Evolutionary conservation across 1,140 invertebrate species (phyloP).

Genomic region (Rhopalosiphum padi): DNA sequence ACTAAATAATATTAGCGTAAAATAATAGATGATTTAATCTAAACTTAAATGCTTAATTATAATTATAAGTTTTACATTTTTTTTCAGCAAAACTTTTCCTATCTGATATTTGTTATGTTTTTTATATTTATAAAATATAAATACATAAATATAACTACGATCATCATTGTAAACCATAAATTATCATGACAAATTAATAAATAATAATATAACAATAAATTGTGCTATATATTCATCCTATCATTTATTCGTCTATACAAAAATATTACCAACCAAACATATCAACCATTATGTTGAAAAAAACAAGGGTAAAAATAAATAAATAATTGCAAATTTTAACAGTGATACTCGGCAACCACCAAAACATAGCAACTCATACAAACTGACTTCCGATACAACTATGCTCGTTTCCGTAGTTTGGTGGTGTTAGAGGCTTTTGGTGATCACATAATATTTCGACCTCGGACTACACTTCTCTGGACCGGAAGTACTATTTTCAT

Average conservation of each 20-base stretch:
- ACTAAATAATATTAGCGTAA: neutral
- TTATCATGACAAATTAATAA: neutral
- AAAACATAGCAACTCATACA: slow-evolving; percentile 20
- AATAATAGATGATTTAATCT: neutral
- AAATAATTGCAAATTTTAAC: slow-evolving; percentile 12
- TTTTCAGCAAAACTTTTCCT: neutral
- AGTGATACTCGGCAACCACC: neutral
- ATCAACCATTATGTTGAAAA: neutral
- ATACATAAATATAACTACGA: neutral
- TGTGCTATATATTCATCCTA: neutral
- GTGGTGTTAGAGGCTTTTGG: slow-evolving; percentile 25
- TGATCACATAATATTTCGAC: slow-evolving; percentile 33
- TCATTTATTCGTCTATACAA: neutral
- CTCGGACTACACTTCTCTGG: neutral
- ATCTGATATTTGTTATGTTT: neutral
- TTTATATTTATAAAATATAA: neutral
- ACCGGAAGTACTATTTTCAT: slow-evolving; percentile 22
- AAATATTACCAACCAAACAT: neutral
- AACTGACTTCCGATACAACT: neutral
- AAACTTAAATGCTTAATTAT: neutral
- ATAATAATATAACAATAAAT: neutral
- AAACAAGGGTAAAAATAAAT: slow-evolving; percentile 14
- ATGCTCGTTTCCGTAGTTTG: slow-evolving; percentile 31
- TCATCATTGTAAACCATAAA: neutral
- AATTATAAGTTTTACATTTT: neutral